A percentile compares a stretch with the other conserved stretches of the same genome.
phyloP scores from a whole-genome alignment of 2,113 vertebrate genomes.

The Trachemys scripta region DNA sequence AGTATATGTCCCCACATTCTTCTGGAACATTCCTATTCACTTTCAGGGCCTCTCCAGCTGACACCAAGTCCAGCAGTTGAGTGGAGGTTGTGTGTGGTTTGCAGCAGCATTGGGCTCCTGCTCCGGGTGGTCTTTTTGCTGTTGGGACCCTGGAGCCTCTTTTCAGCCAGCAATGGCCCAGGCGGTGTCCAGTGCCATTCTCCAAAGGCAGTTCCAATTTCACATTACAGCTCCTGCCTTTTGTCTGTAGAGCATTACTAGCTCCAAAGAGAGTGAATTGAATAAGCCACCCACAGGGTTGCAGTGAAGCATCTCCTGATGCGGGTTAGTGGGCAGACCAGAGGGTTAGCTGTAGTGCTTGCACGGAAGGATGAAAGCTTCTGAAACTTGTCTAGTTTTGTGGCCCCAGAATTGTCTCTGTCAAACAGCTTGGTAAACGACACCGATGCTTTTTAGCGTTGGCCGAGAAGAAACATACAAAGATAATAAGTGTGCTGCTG shows the following conservation, averaged over 20 bases:
- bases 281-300: not conserved
- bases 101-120: not conserved
- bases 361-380: not conserved
- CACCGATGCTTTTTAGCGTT: rapidly evolving
- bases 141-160: not conserved
- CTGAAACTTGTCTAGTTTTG: not conserved
- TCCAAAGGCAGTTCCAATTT: not conserved
- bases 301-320: not conserved
- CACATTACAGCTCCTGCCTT: not conserved
- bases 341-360: not conserved
- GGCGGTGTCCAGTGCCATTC: not conserved
- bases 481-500: not conserved
- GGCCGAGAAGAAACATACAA: not conserved
- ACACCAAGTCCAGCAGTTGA: not conserved
- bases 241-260: not conserved
- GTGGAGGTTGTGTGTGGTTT: not conserved
- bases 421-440: rapidly evolving
- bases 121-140: not conserved
- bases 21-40: not conserved
- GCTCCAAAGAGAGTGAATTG: not conserved
- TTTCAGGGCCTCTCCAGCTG: not conserved
- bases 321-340: rapidly evolving
- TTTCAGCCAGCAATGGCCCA: not conserved
- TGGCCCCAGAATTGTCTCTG: not conserved
- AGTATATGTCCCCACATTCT: not conserved